Evolutionary conservation across 2,113 vertebrate genomes (phyloP).

Genomic region (Cheilinus undulatus): DNA sequence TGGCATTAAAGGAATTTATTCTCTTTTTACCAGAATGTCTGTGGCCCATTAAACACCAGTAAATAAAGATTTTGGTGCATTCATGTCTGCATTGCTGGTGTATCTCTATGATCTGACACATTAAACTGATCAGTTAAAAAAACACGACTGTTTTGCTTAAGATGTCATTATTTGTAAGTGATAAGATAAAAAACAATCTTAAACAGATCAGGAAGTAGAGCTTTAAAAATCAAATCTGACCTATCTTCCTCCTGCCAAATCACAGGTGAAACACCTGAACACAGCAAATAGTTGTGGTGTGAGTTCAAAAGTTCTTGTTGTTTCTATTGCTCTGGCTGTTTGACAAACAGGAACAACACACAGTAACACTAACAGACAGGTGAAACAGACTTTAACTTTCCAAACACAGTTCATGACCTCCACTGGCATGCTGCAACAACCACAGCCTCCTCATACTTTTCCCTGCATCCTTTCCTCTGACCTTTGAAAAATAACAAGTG

Average conservation of each 20-base stretch:
- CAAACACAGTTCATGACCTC: constrained; percentile 53
- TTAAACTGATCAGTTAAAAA: too few species aligned
- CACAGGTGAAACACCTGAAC: constrained; percentile 4
- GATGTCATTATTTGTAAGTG: too few species aligned
- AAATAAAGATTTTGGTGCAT: too few species aligned
- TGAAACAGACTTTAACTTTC: constrained; percentile 33
- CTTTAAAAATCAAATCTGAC: background rate
- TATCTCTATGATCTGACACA: too few species aligned
- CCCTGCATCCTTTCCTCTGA: constrained; percentile 47
- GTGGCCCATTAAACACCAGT: too few species aligned
- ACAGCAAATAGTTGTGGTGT: background rate
- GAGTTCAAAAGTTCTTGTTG: constrained; percentile 53
- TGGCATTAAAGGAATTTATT: too few species aligned
- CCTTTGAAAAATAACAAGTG: constrained; percentile 44
- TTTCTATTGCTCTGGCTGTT: constrained; percentile 24
- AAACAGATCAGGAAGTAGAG: background rate
- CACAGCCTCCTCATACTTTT: constrained; percentile 38
- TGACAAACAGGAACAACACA: constrained; percentile 40
- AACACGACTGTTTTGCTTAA: too few species aligned
- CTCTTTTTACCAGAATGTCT: too few species aligned
- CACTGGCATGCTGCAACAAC: constrained; percentile 57
- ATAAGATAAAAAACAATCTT: background rate
- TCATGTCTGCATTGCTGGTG: too few species aligned
- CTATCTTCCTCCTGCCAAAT: background rate
- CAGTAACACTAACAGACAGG: constrained; percentile 38